phyloP scores from a whole-genome alignment of 2,113 vertebrate genomes.

The Cottus gobio region DNA sequence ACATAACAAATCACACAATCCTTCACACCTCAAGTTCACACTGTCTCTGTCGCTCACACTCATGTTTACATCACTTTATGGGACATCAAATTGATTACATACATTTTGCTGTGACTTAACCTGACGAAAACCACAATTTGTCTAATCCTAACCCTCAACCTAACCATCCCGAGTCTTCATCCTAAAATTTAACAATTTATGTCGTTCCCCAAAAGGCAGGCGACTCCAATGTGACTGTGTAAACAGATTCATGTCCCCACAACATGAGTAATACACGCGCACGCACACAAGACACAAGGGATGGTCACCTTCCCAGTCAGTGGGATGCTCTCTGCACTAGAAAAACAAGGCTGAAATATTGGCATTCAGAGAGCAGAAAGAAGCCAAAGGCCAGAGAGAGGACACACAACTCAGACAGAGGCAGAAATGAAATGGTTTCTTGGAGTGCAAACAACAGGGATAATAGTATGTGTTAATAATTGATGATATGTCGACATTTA shows the following conservation, averaged over 20 bases:
- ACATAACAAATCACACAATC: conserved; percentile 14
- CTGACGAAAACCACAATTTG: neutral
- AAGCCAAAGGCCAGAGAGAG: conserved; percentile 57
- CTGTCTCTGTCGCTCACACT: neutral
- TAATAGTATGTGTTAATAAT: conserved; percentile 65
- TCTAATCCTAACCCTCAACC: neutral
- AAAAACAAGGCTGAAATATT: conserved; percentile 64
- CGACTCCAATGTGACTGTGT: neutral
- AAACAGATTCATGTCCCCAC: neutral
- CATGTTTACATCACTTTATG: neutral
- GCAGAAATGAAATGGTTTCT: conserved; percentile 58
- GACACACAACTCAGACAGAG: conserved; percentile 40
- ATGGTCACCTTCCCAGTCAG: conserved; percentile 70
- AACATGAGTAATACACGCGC: neutral
- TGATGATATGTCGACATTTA: conserved; percentile 43
- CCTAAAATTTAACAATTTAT: neutral
- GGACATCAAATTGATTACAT: neutral
- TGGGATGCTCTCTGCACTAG: conserved; percentile 54
- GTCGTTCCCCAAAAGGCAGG: neutral
- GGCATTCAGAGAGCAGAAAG: conserved; percentile 61
- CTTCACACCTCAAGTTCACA: conserved; percentile 27
- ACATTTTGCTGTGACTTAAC: neutral
- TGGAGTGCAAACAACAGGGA: conserved; percentile 49
- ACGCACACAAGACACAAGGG: conserved; percentile 21
- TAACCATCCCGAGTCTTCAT: neutral